Conservation (phyloP, 2,113 vertebrate species). For the Epinephelus fuscoguttatus region DNA sequence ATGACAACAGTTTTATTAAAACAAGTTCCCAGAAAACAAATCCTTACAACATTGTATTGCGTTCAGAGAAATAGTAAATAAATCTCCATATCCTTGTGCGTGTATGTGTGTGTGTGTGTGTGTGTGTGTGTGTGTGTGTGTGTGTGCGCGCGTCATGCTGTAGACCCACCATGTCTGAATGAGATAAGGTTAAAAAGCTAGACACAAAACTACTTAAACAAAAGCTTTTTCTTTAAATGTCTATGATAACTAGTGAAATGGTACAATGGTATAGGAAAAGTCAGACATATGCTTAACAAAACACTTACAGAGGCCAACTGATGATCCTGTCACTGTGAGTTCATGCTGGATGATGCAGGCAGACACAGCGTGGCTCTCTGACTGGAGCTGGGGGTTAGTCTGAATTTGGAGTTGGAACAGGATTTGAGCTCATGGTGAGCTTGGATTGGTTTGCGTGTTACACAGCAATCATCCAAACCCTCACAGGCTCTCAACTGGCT, state of each 20-base stretch:
- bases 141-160: neutral
- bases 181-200: neutral
- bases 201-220: neutral
- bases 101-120: too few species aligned
- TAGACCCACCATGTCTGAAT: neutral
- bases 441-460: slow-evolving; percentile 66
- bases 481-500: slow-evolving; percentile 57
- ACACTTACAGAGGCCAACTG: neutral
- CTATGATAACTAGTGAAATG: neutral
- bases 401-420: slow-evolving; percentile 43
- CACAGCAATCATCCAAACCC: slow-evolving; percentile 66
- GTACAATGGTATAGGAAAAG: neutral
- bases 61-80: slow-evolving; percentile 1
- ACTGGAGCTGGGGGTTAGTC: slow-evolving; percentile 34
- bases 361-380: slow-evolving; percentile 19
- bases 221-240: neutral
- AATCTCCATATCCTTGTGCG: neutral
- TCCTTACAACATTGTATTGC: neutral
- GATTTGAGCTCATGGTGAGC: slow-evolving; percentile 54
- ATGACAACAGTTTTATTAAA: neutral
- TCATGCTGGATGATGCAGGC: slow-evolving; percentile 8
- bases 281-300: neutral
- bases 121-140: too few species aligned
- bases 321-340: neutral
- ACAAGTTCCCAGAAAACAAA: neutral